Conservation (phyloP, 2,797 vertebrate species). For the Atherinosoma microstoma region DNA sequence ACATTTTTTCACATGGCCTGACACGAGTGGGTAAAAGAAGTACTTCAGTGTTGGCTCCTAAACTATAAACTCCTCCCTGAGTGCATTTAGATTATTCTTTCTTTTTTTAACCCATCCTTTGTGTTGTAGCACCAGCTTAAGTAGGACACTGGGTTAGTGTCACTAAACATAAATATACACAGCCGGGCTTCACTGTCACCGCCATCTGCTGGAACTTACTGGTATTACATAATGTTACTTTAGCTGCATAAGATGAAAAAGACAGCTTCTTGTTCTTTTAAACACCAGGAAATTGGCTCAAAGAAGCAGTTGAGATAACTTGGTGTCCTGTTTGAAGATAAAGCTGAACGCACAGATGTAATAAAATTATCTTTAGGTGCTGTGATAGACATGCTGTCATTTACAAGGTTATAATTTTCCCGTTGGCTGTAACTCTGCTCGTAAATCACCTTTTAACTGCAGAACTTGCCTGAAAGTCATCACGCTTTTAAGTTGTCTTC, state of each 20-base stretch:
- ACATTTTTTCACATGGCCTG: conserved; percentile 51
- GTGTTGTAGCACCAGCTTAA: conserved; percentile 34
- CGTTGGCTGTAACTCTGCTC: conserved; percentile 1
- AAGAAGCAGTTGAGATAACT: background rate
- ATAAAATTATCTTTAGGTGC: background rate
- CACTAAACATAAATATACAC: conserved; percentile 40
- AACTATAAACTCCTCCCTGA: background rate
- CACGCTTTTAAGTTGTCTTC: background rate
- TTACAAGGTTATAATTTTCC: background rate
- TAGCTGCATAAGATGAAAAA: background rate
- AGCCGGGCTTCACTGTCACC: conserved; percentile 1
- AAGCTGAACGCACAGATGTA: background rate
- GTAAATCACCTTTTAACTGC: background rate
- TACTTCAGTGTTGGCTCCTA: background rate
- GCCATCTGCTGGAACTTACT: conserved; percentile 43
- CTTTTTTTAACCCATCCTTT: background rate
- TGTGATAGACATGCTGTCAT: background rate
- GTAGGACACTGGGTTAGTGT: conserved; percentile 63
- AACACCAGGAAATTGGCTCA: background rate
- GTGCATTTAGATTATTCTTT: background rate
- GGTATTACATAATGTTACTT: conserved; percentile 31
- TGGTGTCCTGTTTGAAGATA: background rate
- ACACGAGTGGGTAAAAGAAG: conserved; percentile 22
- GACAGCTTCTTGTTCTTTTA: background rate
- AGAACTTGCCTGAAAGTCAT: background rate